Base-by-base conservation (phyloP, 2,888 invertebrate genomes). In the Drosophila kanekoi region DNA sequence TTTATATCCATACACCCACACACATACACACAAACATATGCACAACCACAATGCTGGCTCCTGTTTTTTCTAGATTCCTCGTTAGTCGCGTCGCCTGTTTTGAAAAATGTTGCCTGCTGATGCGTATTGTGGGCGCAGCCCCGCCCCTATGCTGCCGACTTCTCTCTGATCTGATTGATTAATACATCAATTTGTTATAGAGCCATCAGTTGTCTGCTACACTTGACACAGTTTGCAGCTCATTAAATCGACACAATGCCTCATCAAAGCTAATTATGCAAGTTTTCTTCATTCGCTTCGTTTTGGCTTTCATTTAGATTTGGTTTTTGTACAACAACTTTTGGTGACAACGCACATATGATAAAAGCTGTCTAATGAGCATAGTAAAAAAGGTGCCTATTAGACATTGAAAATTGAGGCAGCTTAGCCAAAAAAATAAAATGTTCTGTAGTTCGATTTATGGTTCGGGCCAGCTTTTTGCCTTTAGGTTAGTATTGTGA, bases 181-280 rank as follows among this genome's bases (percentile, higher is more conserved):
- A 87, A 89, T 86, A 77, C 87, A 86, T 89, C 84, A 86, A 88
- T 86, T 87, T 85, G 85, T 88, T 87, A 84, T 86, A 72, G 89
- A 81, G 74, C 72, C 89, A 86, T 84, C 83, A 79, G 63, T 64
- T 64, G 65, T 60, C 69, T 77, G 63, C 68, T 64, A 69, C 87
- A 84, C 82, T 82, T 84, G 82, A 82, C 76, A 82, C 88, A 75
- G 78, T 86, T 83, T 83, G 83, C 86, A 86, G 84, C 84, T 88
- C 84, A 84, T 88, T 84, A 86, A 84, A 88, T 83, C 88, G 87
- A 68, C 78, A 86, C 83, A 88, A 86, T 71, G 69, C 69, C 66
- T 65, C 87, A 88, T 78, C 88, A 85, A 82, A 88, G 85, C 87
- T 88, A 88, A 85, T 85, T 85, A 81, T 88, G 79, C 77, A 86